phyloP scores from a whole-genome alignment of 1,140 invertebrate species.

The Orius laevigatus region DNA sequence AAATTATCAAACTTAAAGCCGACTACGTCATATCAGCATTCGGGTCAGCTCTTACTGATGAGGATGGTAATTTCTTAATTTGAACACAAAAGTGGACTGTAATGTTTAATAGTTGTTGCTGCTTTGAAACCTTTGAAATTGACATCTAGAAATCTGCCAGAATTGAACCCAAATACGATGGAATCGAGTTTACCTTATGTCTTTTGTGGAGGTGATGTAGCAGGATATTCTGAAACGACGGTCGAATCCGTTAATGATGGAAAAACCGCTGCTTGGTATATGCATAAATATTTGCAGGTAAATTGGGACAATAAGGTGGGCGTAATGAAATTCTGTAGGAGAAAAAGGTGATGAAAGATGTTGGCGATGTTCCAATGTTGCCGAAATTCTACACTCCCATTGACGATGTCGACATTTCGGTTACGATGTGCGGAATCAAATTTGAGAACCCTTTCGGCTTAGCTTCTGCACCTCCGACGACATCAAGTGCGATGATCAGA shows the following conservation, averaged over 20 bases:
- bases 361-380: slow-evolving; percentile 45
- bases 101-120: slow-evolving; percentile 57
- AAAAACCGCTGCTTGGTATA: slow-evolving; percentile 90
- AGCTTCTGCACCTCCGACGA: slow-evolving; percentile 92
- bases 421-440: slow-evolving; percentile 80
- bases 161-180: slow-evolving; percentile 62
- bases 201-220: slow-evolving; percentile 88
- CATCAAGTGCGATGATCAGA: slow-evolving; percentile 85
- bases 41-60: slow-evolving; percentile 69
- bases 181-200: slow-evolving; percentile 58
- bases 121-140: slow-evolving; percentile 68
- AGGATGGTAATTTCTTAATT: too few species aligned
- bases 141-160: slow-evolving; percentile 57
- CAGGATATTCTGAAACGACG: slow-evolving; percentile 86
- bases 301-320: slow-evolving; percentile 6
- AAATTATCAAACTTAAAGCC: slow-evolving; percentile 63
- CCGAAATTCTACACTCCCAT: slow-evolving; percentile 88
- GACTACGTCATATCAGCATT: slow-evolving; percentile 94
- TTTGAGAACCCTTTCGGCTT: slow-evolving; percentile 96
- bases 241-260: slow-evolving; percentile 98
- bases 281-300: slow-evolving; percentile 85
- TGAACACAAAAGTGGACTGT: too few species aligned
- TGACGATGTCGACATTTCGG: slow-evolving; percentile 82
- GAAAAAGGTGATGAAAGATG: neutral
- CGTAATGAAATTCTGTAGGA: neutral